Evolutionary conservation across 2,797 vertebrate genomes (phyloP).

Genomic region (Malurus splendens): DNA sequence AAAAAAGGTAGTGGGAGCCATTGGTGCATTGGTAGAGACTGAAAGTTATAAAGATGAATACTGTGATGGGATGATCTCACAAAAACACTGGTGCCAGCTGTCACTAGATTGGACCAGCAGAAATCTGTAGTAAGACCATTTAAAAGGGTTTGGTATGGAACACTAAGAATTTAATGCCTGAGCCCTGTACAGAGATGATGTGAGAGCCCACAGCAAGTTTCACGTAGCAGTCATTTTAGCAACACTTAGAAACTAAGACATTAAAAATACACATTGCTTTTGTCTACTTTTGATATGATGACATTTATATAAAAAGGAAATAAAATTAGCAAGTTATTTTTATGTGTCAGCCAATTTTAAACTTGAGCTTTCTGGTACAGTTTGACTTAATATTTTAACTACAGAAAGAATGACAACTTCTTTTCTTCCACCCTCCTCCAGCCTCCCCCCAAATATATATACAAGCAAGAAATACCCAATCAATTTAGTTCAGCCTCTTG

Average conservation of each 20-base stretch:
- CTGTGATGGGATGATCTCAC: not conserved
- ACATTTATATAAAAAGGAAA: conserved; percentile 24
- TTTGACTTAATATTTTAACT: conserved; percentile 22
- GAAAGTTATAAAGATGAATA: not conserved
- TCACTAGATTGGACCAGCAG: not conserved
- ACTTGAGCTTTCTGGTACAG: conserved; percentile 67
- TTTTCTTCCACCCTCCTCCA: not conserved
- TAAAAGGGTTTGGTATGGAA: not conserved
- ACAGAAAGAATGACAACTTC: not conserved
- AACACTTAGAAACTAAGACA: not conserved
- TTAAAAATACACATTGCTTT: not conserved
- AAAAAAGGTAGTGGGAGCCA: not conserved
- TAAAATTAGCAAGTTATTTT: conserved; percentile 11
- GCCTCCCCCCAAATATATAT: not conserved
- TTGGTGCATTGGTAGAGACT: not conserved
- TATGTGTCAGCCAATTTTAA: not conserved
- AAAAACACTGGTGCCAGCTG: not conserved
- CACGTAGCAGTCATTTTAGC: not conserved
- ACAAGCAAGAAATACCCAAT: conserved; percentile 63
- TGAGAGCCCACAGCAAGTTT: not conserved
- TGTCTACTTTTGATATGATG: conserved; percentile 6
- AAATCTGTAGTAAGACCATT: not conserved
- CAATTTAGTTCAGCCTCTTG: conserved; percentile 93
- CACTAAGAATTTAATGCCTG: not conserved
- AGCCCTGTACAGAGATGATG: not conserved